A percentile compares a stretch with the other conserved stretches of the same genome.
Conservation (phyloP, 1,140 invertebrate genomes). For the Lutraria rhynchaena region DNA sequence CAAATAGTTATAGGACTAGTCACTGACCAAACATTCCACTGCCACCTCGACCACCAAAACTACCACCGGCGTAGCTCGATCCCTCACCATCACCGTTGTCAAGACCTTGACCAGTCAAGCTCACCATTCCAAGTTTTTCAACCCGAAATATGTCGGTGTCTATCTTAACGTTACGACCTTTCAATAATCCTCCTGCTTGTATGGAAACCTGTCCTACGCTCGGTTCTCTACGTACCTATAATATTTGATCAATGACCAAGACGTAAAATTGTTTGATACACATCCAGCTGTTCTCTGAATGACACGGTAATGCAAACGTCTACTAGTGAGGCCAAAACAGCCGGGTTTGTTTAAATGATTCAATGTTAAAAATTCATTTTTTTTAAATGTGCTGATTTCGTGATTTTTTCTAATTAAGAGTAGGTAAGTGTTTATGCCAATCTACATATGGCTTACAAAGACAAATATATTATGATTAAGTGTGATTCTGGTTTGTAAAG, state of each 20-base stretch:
- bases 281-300: too few species aligned
- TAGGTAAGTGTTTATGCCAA: too few species aligned
- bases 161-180: conserved; percentile 60
- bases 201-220: conserved; percentile 58
- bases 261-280: too few species aligned
- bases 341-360: too few species aligned
- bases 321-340: too few species aligned
- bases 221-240: conserved; percentile 20
- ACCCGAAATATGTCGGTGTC: conserved; percentile 64
- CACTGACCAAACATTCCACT: conserved; percentile 17
- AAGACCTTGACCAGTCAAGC: conserved; percentile 59
- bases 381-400: too few species aligned
- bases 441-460: neutral
- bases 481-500: neutral
- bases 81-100: conserved; percentile 59
- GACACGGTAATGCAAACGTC: too few species aligned
- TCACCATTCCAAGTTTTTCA: conserved; percentile 61
- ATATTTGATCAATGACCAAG: too few species aligned
- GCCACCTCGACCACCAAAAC: conserved; percentile 65
- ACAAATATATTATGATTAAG: neutral
- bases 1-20: too few species aligned
- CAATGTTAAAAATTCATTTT: too few species aligned
- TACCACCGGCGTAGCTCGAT: conserved; percentile 54
- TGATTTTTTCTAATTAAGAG: too few species aligned
- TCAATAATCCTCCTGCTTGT: conserved; percentile 67